Evolutionary conservation across 2,888 invertebrate species (phyloP).

Genomic region (Craniophora ligustri): DNA sequence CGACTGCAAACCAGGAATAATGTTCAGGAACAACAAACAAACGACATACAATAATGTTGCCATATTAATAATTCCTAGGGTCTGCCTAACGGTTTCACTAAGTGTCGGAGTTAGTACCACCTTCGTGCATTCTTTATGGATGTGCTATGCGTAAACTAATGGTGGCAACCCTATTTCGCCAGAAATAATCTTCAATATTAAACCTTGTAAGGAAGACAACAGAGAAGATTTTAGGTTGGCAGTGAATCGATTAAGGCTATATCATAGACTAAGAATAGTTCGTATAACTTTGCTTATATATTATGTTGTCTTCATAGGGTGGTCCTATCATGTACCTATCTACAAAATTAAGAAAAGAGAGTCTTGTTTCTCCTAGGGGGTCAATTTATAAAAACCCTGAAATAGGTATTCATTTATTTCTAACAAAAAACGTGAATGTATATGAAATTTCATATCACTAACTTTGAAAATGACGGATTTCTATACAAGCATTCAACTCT

Average conservation of each 20-base stretch:
- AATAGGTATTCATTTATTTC: too few species aligned
- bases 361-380: too few species aligned
- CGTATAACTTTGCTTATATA: constrained; percentile 17
- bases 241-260: neutral
- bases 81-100: constrained; percentile 30
- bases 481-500: too few species aligned
- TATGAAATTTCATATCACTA: too few species aligned
- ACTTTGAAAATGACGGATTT: too few species aligned
- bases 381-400: too few species aligned
- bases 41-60: constrained; percentile 25
- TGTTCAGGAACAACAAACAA: constrained; percentile 13
- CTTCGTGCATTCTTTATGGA: constrained; percentile 33
- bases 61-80: constrained; percentile 41
- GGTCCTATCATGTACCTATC: too few species aligned
- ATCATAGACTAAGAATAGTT: constrained; percentile 14
- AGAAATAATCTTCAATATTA: neutral
- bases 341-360: too few species aligned
- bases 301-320: neutral
- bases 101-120: constrained; percentile 18
- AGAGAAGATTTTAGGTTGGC: neutral
- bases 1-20: constrained; percentile 9
- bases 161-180: constrained; percentile 4
- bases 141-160: constrained; percentile 27
- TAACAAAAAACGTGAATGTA: too few species aligned
- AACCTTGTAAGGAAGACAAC: neutral